A percentile compares a stretch with the other conserved stretches of the same genome.
Conservation (phyloP, 2,113 vertebrate genomes). For the Nothobranchius kuhntae region DNA sequence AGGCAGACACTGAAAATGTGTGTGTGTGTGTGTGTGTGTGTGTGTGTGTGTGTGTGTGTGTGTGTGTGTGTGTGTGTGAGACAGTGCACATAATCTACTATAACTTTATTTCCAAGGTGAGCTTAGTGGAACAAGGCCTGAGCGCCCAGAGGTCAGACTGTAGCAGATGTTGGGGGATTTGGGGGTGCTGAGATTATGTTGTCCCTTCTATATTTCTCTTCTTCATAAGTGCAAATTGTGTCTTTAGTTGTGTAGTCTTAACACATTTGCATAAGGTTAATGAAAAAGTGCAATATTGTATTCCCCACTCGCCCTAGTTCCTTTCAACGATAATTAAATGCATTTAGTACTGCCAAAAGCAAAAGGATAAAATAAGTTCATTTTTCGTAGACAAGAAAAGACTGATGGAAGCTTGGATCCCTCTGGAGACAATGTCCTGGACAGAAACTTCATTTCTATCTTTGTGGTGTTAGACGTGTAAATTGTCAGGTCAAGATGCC, state of each 20-base stretch:
- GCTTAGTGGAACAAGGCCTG: neutral
- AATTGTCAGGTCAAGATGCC: slow-evolving; percentile 37
- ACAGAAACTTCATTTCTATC: slow-evolving; percentile 31
- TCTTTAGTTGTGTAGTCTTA: slow-evolving; percentile 14
- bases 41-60: too few species aligned
- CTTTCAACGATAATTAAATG: slow-evolving; percentile 35
- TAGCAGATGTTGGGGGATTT: neutral
- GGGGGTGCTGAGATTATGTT: neutral
- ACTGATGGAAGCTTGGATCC: slow-evolving; percentile 22
- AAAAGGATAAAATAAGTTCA: slow-evolving; percentile 21
- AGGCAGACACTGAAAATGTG: too few species aligned
- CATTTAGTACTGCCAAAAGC: slow-evolving; percentile 32
- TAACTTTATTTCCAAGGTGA: neutral
- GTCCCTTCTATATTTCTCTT: neutral
- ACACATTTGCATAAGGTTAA: slow-evolving; percentile 53
- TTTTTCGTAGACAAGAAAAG: slow-evolving; percentile 28
- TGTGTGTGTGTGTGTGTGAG: too few species aligned
- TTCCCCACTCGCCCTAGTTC: slow-evolving; percentile 5
- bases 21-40: too few species aligned
- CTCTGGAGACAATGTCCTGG: slow-evolving; percentile 18
- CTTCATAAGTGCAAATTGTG: slow-evolving; percentile 4
- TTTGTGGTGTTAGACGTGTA: slow-evolving; percentile 14
- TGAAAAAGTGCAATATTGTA: slow-evolving; percentile 44
- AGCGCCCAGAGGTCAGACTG: neutral
- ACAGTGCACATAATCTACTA: too few species aligned